These are phyloP conservation scores for Caiman crocodilus DNA, from an alignment of 2,797 vertebrate species.

Conservation along the genomic window DNA sequence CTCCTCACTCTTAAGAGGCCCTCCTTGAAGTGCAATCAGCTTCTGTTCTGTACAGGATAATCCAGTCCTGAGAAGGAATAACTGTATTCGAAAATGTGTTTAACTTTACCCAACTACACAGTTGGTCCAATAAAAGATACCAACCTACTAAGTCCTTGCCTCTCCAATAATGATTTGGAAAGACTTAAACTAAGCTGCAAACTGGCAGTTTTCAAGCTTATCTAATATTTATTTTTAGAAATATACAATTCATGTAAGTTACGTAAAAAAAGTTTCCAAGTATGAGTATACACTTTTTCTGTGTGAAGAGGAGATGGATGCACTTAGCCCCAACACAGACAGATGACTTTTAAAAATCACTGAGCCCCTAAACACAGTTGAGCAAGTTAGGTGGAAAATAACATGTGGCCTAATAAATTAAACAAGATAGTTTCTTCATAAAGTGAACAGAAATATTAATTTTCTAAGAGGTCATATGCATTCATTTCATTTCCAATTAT, in stretches of 20 bases:
- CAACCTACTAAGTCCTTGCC: too few species aligned
- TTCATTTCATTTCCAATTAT: neutral
- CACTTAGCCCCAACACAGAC: slow-evolving; percentile 23
- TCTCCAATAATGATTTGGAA: neutral
- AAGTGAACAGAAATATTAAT: neutral
- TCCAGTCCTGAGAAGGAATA: too few species aligned
- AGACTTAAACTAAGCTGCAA: neutral
- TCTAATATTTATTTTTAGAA: slow-evolving; percentile 18
- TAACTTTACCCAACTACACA: too few species aligned
- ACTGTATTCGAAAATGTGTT: too few species aligned
- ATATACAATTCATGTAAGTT: slow-evolving; percentile 4
- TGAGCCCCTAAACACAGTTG: neutral
- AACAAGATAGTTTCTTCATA: neutral
- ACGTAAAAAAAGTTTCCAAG: slow-evolving; percentile 37
- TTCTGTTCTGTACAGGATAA: too few species aligned
- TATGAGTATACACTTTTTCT: slow-evolving; percentile 28
- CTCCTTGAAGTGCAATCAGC: neutral
- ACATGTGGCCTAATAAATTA: neutral
- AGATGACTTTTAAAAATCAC: slow-evolving; percentile 18
- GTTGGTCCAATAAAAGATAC: too few species aligned
- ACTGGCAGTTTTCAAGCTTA: neutral
- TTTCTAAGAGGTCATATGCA: neutral
- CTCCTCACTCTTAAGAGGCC: neutral
- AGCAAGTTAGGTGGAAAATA: neutral
- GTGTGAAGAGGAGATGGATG: slow-evolving; percentile 8